Evolutionary conservation across 1,140 invertebrate species (phyloP), one percentile per base, ranked within the genome.

Genomic region (Forficula auricularia): DNA sequence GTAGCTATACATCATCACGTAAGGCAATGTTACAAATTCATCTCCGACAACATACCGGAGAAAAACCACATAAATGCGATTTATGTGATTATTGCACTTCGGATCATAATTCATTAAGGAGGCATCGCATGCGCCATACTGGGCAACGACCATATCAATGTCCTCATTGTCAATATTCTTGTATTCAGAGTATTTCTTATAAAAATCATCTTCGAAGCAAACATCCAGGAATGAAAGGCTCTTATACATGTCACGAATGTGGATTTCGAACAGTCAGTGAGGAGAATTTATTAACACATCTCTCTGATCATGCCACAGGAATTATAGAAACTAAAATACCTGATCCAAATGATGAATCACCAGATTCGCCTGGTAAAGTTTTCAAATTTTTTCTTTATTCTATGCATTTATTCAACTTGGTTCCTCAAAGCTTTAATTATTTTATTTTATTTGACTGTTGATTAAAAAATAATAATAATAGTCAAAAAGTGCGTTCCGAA

Each of bases 81-180:
- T 19, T 39, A 18, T 86, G 82, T 54, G 59, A 68, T 2, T 85
- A 80, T 54, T 66, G 63, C 43, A 78, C 77, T 14, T 71, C 73
- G 4, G 77, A 82, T 59, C 77, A 79, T 50, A 80, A 80, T 57
- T 77, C 75, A 2, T 57, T 80, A 18, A 51, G 82, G 46, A 69
- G 80, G 15, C 82, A 85, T 54, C 68, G 72, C 48, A 75, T 82
- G 62, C 66, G 78, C 44, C 84, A 88, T 51, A 75, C 76, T 7
- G 81, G 80, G 32, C 64, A 68, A 40, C 51, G 71, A 48, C 74
- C 75, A 2, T 82, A 82, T 53, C 66, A 69, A 35, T 83, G 80
- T 54, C 68, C 70, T 3, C 67, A 74, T 50, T 83, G 80, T 56
- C 51, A 65, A 7, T 83, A 82, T 55, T 64, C 70, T 2, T 73